Evolutionary conservation across 2,797 vertebrate genomes (phyloP).

Genomic region (Saxicola maurus): DNA sequence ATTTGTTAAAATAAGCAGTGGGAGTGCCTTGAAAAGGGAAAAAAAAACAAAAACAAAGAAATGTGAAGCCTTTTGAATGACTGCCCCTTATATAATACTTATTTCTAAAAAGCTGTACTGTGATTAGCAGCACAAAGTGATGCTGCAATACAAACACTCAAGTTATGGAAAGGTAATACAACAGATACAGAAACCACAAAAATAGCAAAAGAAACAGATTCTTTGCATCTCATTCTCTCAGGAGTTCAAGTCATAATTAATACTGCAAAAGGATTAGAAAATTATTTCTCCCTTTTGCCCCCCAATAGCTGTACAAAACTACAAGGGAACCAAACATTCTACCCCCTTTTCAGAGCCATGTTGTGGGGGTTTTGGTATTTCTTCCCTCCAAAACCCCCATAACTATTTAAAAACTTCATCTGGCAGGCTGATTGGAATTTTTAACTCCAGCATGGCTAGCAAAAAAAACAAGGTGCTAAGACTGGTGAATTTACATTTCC

Average conservation of each 20-base stretch:
- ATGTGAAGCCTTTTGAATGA: background rate
- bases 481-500: background rate
- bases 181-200: background rate
- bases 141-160: background rate
- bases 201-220: background rate
- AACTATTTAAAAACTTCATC: background rate
- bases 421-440: background rate
- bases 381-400: background rate
- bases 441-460: background rate
- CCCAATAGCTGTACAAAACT: background rate
- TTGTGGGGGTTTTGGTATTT: background rate
- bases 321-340: background rate
- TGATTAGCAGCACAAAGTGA: background rate
- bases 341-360: background rate
- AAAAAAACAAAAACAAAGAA: background rate
- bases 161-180: background rate
- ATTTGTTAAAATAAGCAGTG: background rate
- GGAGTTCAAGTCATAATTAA: background rate
- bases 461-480: background rate
- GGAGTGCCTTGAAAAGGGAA: background rate
- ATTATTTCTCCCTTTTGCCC: background rate
- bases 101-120: background rate
- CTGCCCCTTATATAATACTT: background rate
- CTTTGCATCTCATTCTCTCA: background rate
- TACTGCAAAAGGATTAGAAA: background rate